Evolutionary conservation across 2,113 vertebrate genomes (phyloP), one percentile per base, ranked within the genome.

Genomic region (Orycteropus afer): DNA sequence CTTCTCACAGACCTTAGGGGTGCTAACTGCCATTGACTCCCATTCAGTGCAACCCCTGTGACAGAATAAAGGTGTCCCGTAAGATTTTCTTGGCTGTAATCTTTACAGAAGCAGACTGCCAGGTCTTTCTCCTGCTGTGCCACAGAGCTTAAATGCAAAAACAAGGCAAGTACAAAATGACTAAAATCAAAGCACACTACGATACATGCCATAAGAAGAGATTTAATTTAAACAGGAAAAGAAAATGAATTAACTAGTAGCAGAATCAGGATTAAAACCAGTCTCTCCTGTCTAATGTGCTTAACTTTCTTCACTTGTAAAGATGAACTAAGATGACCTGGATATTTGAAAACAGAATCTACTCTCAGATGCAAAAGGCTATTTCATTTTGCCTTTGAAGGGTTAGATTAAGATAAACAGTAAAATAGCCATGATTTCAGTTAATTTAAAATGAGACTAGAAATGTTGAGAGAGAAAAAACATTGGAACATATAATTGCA

Each of bases 261-360:
- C 1, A 86, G 77, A 87, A 57, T 86, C 76, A 93, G 69, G 17
- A 83, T 49, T 79, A 84, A 91, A 74, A 76, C 20, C 25, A 88
- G 4, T 80, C 45, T 83, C 45, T 83, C 49, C 82, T 73, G 40
- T 5, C 17, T 82, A 79, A 2, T 94, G 23, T 34, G 45, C 18
- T 89, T 40, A 61, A 69, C 42, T 76, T 90, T 77, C 27, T 94
- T 87, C 69, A 86, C 59, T 59, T 78, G 27, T 67, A 63, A 90
- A 81, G 59, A 77, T 65, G 80, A 78, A 80, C 47, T 22, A 90
- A 90, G 61, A 84, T 84, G 13, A 90, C 34, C 77, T 4, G 40
- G n/a, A 3, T 91, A 7, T 78, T 87, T 79, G 37, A 93, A 93
- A 87, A 83, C 11, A 90, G 40, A 93, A 87, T 78, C 27, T 90